Evolutionary conservation across 2,888 invertebrate species (phyloP).

Genomic region (Cynaeus angustus): DNA sequence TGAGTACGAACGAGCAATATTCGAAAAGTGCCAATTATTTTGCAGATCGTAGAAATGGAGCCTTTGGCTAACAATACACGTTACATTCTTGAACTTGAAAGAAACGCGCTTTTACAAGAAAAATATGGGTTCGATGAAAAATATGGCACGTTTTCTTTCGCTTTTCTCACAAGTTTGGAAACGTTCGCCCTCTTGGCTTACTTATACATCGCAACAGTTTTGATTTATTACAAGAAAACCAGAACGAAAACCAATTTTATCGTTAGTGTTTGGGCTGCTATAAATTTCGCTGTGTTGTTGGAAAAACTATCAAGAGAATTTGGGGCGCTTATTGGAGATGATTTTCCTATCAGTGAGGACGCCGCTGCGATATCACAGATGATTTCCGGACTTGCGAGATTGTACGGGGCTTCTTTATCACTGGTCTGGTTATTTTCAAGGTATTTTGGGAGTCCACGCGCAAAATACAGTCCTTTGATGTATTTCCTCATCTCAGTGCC

Average conservation of each 20-base stretch:
- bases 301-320: constrained; percentile 33
- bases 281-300: constrained; percentile 35
- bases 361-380: constrained; percentile 27
- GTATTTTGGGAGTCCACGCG: constrained; percentile 18
- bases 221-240: constrained; percentile 32
- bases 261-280: constrained; percentile 39
- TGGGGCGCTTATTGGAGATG: constrained; percentile 6
- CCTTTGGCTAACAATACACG: constrained; percentile 41
- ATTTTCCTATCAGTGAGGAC: constrained; percentile 23
- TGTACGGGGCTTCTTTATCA: constrained; percentile 38
- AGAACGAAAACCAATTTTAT: constrained; percentile 44
- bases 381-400: constrained; percentile 27
- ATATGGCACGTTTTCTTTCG: constrained; percentile 43
- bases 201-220: constrained; percentile 26
- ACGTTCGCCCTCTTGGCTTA: constrained; percentile 38
- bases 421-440: constrained; percentile 39
- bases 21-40: constrained; percentile 11
- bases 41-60: constrained; percentile 15
- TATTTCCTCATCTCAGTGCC: constrained; percentile 37
- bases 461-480: constrained; percentile 13
- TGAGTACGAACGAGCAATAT: neutral
- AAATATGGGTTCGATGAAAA: constrained; percentile 41
- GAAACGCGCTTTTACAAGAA: constrained; percentile 33
- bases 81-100: constrained; percentile 45
- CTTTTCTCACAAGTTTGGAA: constrained; percentile 42